Conservation (phyloP, 1,140 invertebrate species). For the Thrips palmi region DNA sequence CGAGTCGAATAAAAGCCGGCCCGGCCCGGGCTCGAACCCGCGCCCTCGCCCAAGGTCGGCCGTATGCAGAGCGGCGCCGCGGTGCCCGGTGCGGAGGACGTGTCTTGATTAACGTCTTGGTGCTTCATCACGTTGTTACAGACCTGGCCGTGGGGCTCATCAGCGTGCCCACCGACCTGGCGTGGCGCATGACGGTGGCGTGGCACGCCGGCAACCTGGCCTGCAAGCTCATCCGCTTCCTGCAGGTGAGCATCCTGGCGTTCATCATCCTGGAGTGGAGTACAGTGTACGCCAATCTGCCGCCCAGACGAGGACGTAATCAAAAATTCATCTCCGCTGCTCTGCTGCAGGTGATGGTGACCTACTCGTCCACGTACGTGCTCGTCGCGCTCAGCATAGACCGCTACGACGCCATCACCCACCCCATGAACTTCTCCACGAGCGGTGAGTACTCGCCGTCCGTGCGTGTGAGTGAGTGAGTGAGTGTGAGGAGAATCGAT, state of each 20-base stretch:
- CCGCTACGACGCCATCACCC: constrained; percentile 39
- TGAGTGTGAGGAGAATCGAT: background rate
- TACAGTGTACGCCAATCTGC: background rate
- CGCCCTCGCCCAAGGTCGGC: too few relatives aligned
- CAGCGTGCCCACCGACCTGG: constrained; percentile 70
- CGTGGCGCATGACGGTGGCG: constrained; percentile 67
- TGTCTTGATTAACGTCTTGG: too few relatives aligned
- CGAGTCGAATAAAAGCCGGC: too few relatives aligned
- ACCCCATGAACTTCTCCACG: constrained; percentile 37
- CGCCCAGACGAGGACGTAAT: background rate
- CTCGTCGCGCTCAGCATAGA: constrained; percentile 42
- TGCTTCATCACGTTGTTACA: too few relatives aligned
- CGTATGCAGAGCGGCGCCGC: too few relatives aligned
- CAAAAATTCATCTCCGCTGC: constrained; percentile 1
- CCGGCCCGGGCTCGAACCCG: too few relatives aligned
- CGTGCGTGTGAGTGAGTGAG: constrained; percentile 1
- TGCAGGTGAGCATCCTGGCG: too few relatives aligned
- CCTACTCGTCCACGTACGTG: constrained; percentile 42
- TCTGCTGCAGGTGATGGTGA: constrained; percentile 29
- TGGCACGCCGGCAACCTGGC: constrained; percentile 76
- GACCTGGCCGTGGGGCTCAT: constrained; percentile 75
- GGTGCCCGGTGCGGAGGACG: too few relatives aligned
- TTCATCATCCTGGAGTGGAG: too few relatives aligned
- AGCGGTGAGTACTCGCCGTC: constrained; percentile 33
- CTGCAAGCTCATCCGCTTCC: constrained; percentile 70